Evolutionary conservation across 2,888 invertebrate species (phyloP).

Genomic region (Caenorhabditis sp.): DNA sequence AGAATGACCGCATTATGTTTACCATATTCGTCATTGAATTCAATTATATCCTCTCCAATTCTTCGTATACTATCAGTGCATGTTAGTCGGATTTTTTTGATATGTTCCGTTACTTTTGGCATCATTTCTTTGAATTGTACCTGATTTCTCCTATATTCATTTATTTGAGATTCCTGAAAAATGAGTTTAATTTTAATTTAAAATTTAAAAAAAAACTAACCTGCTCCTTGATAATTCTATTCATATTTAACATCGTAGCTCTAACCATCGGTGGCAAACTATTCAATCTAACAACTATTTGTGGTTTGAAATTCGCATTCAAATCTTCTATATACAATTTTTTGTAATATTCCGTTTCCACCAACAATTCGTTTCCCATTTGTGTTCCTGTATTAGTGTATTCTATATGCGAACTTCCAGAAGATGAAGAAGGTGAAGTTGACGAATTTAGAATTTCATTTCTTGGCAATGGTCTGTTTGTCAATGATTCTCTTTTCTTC

Average conservation of each 20-base stretch:
- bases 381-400: neutral
- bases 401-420: neutral
- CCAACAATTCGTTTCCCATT: neutral
- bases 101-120: conserved; percentile 10
- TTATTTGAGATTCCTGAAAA: neutral
- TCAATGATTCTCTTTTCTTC: neutral
- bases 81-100: conserved; percentile 11
- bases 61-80: conserved; percentile 12
- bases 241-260: neutral
- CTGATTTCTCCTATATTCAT: neutral
- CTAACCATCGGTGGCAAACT: neutral
- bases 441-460: neutral
- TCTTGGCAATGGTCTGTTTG: neutral
- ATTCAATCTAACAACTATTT: neutral
- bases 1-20: conserved; percentile 13
- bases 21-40: conserved; percentile 21
- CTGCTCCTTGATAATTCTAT: neutral
- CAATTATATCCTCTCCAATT: conserved; percentile 13
- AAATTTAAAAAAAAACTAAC: neutral
- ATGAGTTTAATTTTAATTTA: too few species aligned
- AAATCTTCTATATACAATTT: neutral
- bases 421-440: neutral
- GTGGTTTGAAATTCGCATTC: neutral
- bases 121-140: conserved; percentile 3
- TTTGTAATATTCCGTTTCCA: neutral